phyloP scores from a whole-genome alignment of 2,797 vertebrate genomes.

The Pangasius macronema region DNA sequence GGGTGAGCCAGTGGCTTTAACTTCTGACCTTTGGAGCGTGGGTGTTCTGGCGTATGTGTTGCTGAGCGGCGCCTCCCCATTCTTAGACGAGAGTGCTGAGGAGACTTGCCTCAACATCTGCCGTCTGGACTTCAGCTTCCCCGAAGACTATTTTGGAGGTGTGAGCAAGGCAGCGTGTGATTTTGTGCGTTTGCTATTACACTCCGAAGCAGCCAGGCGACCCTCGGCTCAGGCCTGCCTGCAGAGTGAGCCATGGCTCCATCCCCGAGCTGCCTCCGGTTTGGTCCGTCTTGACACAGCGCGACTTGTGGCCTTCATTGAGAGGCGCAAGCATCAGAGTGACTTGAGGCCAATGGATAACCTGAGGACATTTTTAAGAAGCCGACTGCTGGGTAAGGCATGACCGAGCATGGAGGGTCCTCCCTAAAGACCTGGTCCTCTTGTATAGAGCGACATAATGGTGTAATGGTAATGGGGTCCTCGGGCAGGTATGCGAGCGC shows the following conservation, averaged over 20 bases:
- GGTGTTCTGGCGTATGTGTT: slow-evolving; percentile 96
- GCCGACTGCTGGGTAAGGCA: slow-evolving; percentile 86
- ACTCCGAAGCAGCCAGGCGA: slow-evolving; percentile 83
- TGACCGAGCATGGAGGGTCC: slow-evolving; percentile 64
- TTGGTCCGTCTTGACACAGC: slow-evolving; percentile 86
- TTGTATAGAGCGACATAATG: neutral
- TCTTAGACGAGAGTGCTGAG: slow-evolving; percentile 95
- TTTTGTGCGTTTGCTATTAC: slow-evolving; percentile 88
- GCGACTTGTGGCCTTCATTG: slow-evolving; percentile 93
- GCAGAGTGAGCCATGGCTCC: slow-evolving; percentile 89
- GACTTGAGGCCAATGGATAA: slow-evolving; percentile 92
- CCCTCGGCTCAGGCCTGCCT: slow-evolving; percentile 86
- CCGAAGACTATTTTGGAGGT: slow-evolving; percentile 92
- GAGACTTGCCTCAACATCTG: slow-evolving; percentile 99
- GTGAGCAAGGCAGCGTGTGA: slow-evolving; percentile 92
- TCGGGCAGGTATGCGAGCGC: neutral
- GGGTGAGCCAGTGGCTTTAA: slow-evolving; percentile 88
- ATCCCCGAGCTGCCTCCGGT: slow-evolving; percentile 68
- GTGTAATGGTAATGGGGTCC: neutral
- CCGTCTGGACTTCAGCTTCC: slow-evolving; percentile 97
- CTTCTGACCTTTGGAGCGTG: slow-evolving; percentile 93
- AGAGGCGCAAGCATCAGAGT: slow-evolving; percentile 96
- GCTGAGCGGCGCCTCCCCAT: slow-evolving; percentile 96
- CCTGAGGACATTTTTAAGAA: slow-evolving; percentile 89
- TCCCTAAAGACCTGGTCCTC: neutral